Percentiles rank a stretch among this genome's conserved stretches.
Evolutionary conservation across 2,113 vertebrate genomes (phyloP).

Genomic region (Barnardius zonarius): DNA sequence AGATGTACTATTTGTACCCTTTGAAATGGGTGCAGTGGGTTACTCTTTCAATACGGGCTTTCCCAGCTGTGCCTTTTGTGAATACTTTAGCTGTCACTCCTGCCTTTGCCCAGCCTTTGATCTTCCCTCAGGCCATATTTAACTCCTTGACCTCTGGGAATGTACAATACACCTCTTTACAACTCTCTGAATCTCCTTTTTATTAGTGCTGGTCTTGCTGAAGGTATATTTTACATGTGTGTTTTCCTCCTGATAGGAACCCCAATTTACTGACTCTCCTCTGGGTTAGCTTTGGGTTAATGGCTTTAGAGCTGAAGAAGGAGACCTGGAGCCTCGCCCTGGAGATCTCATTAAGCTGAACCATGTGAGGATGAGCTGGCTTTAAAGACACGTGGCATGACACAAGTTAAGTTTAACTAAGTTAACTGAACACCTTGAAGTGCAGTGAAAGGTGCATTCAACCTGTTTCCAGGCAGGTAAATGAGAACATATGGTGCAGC

Average conservation of each 20-base stretch:
- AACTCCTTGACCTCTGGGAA: background rate
- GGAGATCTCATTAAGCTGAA: background rate
- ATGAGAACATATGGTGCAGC: rapidly evolving
- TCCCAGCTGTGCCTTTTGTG: background rate
- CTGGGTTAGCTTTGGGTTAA: background rate
- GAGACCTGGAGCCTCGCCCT: background rate
- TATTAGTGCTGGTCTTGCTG: background rate
- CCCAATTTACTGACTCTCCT: background rate
- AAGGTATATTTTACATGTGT: background rate
- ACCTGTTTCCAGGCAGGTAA: background rate
- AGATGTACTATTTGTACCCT: background rate
- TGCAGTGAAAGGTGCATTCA: background rate
- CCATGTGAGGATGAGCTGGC: background rate
- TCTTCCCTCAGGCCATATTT: background rate
- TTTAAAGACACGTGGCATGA: background rate
- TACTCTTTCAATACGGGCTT: background rate
- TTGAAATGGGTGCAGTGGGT: background rate
- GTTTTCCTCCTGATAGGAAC: background rate
- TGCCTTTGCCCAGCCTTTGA: background rate
- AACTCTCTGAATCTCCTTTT: background rate
- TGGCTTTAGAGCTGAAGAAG: background rate
- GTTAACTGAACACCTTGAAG: background rate
- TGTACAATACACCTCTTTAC: background rate
- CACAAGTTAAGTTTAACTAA: background rate
- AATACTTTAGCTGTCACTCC: background rate